phyloP scores from a whole-genome alignment of 2,888 invertebrate species.

The Synergus gifuensis region DNA sequence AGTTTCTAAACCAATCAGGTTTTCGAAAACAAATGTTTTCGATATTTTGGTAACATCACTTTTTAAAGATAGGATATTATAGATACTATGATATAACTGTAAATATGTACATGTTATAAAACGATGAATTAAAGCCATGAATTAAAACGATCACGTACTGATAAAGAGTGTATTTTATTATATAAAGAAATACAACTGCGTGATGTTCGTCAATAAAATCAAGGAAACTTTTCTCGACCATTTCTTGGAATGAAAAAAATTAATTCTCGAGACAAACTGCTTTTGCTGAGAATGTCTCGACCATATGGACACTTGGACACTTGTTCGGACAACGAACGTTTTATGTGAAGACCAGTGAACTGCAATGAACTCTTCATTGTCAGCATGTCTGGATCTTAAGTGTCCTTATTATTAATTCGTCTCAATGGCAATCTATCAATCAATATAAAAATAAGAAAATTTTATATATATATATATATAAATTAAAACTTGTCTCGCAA shows the following conservation, averaged over 20 bases:
- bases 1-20: too few species aligned
- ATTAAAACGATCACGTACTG: too few species aligned
- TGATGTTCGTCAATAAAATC: not conserved
- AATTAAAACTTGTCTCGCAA: too few species aligned
- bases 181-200: not conserved
- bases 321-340: slow-evolving; percentile 32
- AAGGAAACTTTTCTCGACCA: not conserved
- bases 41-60: too few species aligned
- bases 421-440: not conserved
- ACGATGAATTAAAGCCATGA: too few species aligned
- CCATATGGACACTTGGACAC: slow-evolving; percentile 21
- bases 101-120: too few species aligned
- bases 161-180: not conserved
- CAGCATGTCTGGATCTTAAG: not conserved
- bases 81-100: too few species aligned
- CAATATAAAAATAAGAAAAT: too few species aligned
- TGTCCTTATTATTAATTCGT: not conserved
- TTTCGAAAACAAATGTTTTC: too few species aligned
- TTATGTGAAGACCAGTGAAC: slow-evolving; percentile 12
- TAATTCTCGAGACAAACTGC: slow-evolving; percentile 31
- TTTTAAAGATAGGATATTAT: too few species aligned
- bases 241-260: slow-evolving; percentile 26
- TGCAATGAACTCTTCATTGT: slow-evolving; percentile 14
- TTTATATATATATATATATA: too few species aligned
- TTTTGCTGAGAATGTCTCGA: slow-evolving; percentile 12